Conservation (phyloP, 2,888 invertebrate genomes). For the Calameuta filiformis region DNA sequence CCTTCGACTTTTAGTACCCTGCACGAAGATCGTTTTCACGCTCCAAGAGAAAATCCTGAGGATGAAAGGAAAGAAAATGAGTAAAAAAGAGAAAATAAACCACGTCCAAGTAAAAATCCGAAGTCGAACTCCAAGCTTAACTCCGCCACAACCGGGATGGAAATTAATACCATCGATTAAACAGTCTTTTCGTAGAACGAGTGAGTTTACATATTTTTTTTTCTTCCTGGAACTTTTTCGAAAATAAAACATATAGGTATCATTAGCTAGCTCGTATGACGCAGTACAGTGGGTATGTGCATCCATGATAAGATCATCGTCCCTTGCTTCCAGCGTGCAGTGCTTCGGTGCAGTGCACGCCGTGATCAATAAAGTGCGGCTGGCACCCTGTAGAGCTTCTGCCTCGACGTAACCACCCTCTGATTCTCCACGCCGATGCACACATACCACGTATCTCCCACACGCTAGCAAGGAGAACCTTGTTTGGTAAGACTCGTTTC, state of each 20-base stretch:
- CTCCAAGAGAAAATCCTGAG: background rate
- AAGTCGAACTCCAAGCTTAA: background rate
- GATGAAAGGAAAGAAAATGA: conserved; percentile 6
- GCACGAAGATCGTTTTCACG: background rate
- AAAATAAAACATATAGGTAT: background rate
- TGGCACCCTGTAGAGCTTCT: background rate
- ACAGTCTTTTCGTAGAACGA: background rate
- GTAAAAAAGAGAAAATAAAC: conserved; percentile 1
- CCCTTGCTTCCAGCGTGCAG: background rate
- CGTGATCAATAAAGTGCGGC: conserved; percentile 2
- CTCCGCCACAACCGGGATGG: background rate
- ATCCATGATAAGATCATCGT: background rate
- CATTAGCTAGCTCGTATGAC: background rate
- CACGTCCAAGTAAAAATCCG: background rate
- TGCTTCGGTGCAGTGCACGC: background rate
- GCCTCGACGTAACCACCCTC: background rate
- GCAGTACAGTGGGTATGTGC: background rate
- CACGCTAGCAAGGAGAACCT: background rate
- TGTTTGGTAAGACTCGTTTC: background rate
- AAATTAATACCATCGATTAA: background rate
- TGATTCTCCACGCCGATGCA: background rate
- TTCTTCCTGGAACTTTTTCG: background rate
- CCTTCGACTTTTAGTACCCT: background rate
- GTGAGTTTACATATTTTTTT: background rate
- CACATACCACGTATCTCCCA: background rate